Evolutionary conservation across 2,113 vertebrate species (phyloP), one percentile per base, ranked within the genome.

Genomic region (Gopherus evgoodei): DNA sequence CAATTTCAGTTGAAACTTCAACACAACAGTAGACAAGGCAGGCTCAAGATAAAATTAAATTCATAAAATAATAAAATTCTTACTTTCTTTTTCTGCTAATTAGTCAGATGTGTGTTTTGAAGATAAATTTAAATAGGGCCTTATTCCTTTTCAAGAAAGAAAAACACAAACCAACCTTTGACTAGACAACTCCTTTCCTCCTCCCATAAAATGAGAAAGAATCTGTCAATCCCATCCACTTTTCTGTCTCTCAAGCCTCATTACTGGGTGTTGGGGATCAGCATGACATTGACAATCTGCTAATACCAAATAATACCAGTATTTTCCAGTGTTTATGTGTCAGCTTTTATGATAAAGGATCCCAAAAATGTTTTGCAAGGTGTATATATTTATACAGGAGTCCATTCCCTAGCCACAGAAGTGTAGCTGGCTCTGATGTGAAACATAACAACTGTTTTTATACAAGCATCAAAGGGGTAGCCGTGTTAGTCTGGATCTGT

Each of bases 1-100:
- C 17, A 31, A 53, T 44, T 92, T 94, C 75, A 38, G 49, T 86
- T 81, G 76, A 88, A 91, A 81, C 56, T 47, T 88, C 88, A 94
- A 96, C 57, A 54, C 9, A 75, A 93, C 62, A 83, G 82, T 80
- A 76, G 95, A 90, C 16, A 93, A 80, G 44, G 88, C 50, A 86
- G 88, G 62, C 47, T 81, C 25, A 91, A 69, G 65, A n/a, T n/a
- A 5, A 69, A 69, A n/a, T 17, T 35, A 69, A 35, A 69, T 14
- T n/a, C 4, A 69, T n/a, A 35, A 19, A n/a, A 69, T 69, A n/a
- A 69, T 69, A 69, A 69, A 19, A 53, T 56, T 56, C 24, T 25
- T 56, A 38, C 7, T 31, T n/a, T 72, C 13, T 11, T 38, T 38
- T 72, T 72, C 19, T 72, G 4, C 17, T 72, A 72, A 11, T 38